These are phyloP conservation scores for Ptiloglossa arizonensis DNA, from an alignment of 1,140 invertebrate genomes.

Conservation along the genomic window DNA sequence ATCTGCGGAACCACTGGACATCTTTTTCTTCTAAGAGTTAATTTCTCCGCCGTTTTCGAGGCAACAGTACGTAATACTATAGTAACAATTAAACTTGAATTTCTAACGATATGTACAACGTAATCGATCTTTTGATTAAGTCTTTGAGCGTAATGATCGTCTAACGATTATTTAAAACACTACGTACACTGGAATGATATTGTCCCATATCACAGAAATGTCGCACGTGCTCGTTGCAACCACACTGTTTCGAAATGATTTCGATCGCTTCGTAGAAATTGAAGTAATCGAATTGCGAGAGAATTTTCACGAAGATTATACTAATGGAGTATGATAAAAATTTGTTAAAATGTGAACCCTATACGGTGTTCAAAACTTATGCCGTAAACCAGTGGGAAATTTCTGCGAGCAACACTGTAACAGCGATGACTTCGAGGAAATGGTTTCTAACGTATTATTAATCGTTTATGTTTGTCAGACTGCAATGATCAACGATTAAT, in stretches of 20 bases:
- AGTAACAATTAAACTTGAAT: conserved; percentile 17
- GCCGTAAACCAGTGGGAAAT: not conserved
- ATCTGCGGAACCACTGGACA: conserved; percentile 7
- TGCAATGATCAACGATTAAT: no score
- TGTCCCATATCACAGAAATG: conserved; percentile 59
- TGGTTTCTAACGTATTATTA: no score
- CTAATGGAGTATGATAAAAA: not conserved
- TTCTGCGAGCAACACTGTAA: no score
- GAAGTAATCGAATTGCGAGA: not conserved
- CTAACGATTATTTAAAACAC: conserved; percentile 23
- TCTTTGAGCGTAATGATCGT: conserved; percentile 40
- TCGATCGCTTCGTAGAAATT: not conserved
- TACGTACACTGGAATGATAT: conserved; percentile 53
- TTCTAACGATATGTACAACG: conserved; percentile 22
- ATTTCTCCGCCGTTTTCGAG: not conserved
- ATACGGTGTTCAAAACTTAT: not conserved
- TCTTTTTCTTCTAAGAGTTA: not conserved
- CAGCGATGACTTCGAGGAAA: no score
- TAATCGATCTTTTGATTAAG: conserved; percentile 32
- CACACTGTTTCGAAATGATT: conserved; percentile 10
- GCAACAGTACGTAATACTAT: conserved; percentile 4
- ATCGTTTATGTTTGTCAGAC: no score
- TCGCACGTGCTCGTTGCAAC: conserved; percentile 2
- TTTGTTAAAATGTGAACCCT: not conserved
- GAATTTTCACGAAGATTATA: not conserved